Evolutionary conservation across 2,113 vertebrate species (phyloP).

Genomic region (Bothrops jararaca): DNA sequence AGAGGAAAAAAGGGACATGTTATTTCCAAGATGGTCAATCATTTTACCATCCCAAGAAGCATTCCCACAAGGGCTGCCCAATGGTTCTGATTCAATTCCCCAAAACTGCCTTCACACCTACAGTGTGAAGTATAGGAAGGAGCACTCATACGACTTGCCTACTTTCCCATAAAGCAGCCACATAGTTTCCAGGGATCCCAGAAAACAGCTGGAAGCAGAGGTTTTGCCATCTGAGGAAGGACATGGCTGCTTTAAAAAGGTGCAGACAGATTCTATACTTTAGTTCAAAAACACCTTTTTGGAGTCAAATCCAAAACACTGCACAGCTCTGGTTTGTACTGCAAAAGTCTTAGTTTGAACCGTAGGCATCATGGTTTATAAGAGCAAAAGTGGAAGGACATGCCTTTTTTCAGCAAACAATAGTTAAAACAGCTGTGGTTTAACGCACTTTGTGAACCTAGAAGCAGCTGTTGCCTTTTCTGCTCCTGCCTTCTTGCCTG

Average conservation of each 20-base stretch:
- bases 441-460: no score
- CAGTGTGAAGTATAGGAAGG: not conserved
- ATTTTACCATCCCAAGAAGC: not conserved
- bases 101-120: not conserved
- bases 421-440: not conserved
- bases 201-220: not conserved
- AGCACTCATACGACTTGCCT: not conserved
- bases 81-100: not conserved
- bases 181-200: not conserved
- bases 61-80: not conserved
- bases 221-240: not conserved
- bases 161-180: not conserved
- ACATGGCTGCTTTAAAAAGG: not conserved
- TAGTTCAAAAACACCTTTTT: not conserved
- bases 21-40: not conserved
- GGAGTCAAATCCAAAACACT: not conserved
- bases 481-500: not conserved
- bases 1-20: not conserved
- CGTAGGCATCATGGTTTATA: not conserved
- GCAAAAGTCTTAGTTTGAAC: not conserved
- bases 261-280: not conserved
- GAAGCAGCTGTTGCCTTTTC: not conserved
- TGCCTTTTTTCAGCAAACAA: not conserved
- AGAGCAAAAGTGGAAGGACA: not conserved
- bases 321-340: not conserved